A percentile compares a stretch with the other conserved stretches of the same genome.
Conservation (phyloP, 2,113 vertebrate genomes). For the Proteles cristata region DNA sequence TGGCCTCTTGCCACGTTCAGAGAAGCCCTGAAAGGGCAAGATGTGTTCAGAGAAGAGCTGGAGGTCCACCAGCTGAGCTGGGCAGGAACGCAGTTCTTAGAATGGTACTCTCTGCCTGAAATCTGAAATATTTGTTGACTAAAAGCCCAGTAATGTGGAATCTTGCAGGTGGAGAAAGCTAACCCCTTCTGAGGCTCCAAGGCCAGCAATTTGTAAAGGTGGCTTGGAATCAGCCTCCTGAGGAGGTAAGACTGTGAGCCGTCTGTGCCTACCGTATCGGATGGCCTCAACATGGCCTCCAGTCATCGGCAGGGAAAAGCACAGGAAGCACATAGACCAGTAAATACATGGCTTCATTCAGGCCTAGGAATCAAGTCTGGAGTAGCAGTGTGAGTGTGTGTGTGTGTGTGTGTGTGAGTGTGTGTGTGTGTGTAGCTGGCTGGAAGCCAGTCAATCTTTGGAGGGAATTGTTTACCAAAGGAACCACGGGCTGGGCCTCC, state of each 20-base stretch:
- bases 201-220: background rate
- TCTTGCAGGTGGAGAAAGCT: background rate
- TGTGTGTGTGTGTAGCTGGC: background rate
- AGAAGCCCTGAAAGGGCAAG: background rate
- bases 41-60: background rate
- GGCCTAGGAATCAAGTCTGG: background rate
- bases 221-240: background rate
- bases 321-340: background rate
- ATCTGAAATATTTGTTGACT: background rate
- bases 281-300: background rate
- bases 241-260: background rate
- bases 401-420: background rate
- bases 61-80: background rate
- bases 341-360: background rate
- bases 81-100: background rate
- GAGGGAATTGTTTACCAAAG: background rate
- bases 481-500: background rate
- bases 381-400: background rate
- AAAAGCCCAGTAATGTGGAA: background rate
- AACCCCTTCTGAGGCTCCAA: background rate
- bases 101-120: background rate
- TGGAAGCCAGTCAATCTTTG: background rate
- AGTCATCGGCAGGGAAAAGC: background rate
- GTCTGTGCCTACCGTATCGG: too few species aligned
- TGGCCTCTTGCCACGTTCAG: background rate